These are phyloP conservation scores for Jaculus jaculus DNA, from an alignment of 2,113 vertebrate species.

Conservation along the genomic window DNA sequence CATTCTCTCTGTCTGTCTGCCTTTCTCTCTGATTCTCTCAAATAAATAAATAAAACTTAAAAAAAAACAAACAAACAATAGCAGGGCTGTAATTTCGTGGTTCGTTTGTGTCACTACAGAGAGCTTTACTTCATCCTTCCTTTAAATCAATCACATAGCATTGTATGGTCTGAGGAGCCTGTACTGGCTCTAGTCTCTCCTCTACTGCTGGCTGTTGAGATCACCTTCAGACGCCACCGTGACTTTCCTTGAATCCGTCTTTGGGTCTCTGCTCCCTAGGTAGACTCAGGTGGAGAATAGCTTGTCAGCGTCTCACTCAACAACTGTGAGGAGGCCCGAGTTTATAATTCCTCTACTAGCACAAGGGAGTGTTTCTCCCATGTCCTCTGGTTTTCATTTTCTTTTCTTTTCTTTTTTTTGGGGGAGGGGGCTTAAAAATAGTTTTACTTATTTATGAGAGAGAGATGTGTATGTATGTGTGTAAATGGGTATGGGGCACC, in stretches of 20 bases:
- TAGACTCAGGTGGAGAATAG: neutral
- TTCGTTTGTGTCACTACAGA: neutral
- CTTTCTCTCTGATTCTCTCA: too few species aligned
- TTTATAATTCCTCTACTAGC: neutral
- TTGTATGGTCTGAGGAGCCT: neutral
- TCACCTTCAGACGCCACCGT: neutral
- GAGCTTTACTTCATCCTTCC: neutral
- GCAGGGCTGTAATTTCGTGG: neutral
- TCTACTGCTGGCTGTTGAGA: neutral
- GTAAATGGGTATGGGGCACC: too few species aligned
- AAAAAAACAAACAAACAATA: too few species aligned
- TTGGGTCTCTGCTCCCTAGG: neutral
- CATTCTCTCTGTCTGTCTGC: too few species aligned
- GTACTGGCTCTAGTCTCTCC: neutral
- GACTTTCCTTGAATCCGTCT: neutral
- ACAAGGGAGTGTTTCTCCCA: neutral
- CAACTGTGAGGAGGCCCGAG: neutral
- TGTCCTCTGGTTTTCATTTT: neutral
- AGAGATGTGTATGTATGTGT: neutral
- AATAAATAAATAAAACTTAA: too few species aligned
- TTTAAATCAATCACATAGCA: neutral
- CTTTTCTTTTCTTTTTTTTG: neutral
- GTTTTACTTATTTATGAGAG: neutral
- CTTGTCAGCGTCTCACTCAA: neutral
- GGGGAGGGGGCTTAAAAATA: too few species aligned